phyloP scores from a whole-genome alignment of 2,797 vertebrate species.

The Ibycter americanus region DNA sequence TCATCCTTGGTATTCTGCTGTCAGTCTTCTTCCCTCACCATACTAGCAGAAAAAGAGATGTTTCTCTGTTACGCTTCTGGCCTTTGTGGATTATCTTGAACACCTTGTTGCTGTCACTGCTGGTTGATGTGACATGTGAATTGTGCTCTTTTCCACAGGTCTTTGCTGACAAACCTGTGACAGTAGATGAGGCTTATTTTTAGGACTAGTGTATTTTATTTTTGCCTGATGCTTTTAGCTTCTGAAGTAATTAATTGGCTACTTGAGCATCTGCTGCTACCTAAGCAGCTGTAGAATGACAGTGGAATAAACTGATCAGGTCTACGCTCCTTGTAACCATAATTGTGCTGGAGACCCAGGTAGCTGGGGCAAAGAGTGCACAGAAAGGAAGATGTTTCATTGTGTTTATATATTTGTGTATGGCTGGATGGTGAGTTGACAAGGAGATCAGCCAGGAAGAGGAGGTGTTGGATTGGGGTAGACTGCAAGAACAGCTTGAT shows the following conservation, averaged over 20 bases:
- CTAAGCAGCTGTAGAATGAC: background rate
- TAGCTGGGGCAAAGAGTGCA: background rate
- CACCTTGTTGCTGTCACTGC: background rate
- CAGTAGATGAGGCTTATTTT: background rate
- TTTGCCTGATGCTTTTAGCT: background rate
- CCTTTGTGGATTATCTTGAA: background rate
- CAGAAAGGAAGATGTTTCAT: background rate
- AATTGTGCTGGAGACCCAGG: background rate
- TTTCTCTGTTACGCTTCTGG: background rate
- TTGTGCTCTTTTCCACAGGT: background rate
- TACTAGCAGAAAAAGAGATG: background rate
- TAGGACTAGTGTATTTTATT: background rate
- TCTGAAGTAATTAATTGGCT: background rate
- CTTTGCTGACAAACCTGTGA: background rate
- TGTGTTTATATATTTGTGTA: background rate
- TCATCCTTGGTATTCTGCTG: background rate
- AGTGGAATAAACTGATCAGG: background rate
- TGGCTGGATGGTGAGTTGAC: background rate
- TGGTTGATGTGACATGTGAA: background rate
- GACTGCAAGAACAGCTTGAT: background rate
- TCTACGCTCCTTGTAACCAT: background rate
- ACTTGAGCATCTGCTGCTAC: background rate
- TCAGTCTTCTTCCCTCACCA: background rate
- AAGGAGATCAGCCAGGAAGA: background rate
- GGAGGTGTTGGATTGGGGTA: background rate